Evolutionary conservation across 2,797 vertebrate genomes (phyloP).

Genomic region (Amblyopsis hoosieri): DNA sequence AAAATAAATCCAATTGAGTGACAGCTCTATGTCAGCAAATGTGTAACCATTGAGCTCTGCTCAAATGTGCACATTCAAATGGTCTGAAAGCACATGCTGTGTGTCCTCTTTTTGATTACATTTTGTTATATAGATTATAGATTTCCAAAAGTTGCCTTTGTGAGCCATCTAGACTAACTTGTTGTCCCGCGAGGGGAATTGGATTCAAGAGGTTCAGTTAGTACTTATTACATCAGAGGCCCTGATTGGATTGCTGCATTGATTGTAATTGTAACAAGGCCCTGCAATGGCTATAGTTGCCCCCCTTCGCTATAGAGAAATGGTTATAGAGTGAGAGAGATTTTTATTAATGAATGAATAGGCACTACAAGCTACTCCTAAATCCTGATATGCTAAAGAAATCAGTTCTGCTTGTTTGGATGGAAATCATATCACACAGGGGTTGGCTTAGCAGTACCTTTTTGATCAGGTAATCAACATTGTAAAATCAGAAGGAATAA

Average conservation of each 20-base stretch:
- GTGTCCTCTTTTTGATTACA: too few relatives aligned
- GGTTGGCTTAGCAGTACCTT: too few relatives aligned
- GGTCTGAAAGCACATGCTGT: not conserved
- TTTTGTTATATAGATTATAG: not conserved
- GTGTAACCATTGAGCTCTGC: not conserved
- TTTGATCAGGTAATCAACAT: too few relatives aligned
- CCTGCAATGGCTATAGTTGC: constrained; percentile 15
- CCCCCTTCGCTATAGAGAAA: constrained; percentile 1
- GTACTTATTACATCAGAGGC: not conserved
- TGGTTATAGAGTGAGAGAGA: constrained; percentile 2
- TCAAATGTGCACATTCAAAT: not conserved
- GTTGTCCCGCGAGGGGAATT: not conserved
- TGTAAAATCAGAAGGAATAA: too few relatives aligned
- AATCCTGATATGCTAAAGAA: too few relatives aligned
- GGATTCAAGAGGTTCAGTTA: not conserved
- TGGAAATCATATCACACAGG: too few relatives aligned
- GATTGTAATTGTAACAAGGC: constrained; percentile 7
- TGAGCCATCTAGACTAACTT: not conserved
- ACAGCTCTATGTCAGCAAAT: not conserved
- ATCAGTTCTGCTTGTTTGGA: too few relatives aligned
- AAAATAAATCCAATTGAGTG: not conserved
- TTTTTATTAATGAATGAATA: not conserved
- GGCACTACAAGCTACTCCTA: not conserved
- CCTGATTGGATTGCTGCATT: constrained; percentile 9
- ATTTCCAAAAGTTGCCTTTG: constrained; percentile 1